Conservation (phyloP, 2,113 vertebrate genomes). For the Daubentonia madagascariensis region DNA sequence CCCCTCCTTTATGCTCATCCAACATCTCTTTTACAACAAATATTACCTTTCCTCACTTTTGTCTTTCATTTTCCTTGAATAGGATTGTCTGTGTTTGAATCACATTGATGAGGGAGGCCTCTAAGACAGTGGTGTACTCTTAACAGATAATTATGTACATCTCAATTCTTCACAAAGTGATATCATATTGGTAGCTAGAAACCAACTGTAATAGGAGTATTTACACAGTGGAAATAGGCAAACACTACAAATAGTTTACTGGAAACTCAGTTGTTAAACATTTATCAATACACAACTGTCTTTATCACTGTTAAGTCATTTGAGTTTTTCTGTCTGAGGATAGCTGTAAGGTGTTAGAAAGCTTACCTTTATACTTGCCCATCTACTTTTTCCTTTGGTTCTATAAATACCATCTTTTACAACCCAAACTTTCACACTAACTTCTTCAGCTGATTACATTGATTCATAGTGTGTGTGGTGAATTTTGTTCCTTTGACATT, state of each 20-base stretch:
- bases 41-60: not conserved
- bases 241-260: not conserved
- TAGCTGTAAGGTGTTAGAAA: not conserved
- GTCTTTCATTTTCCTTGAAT: not conserved
- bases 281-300: not conserved
- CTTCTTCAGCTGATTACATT: not conserved
- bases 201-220: not conserved
- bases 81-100: not conserved
- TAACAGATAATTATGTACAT: not conserved
- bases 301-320: not conserved
- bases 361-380: not conserved
- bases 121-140: not conserved
- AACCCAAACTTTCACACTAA: not conserved
- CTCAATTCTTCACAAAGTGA: not conserved
- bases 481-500: not conserved
- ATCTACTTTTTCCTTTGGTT: not conserved
- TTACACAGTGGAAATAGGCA: not conserved
- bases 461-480: not conserved
- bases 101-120: not conserved
- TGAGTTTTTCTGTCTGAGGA: not conserved
- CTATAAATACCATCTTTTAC: not conserved
- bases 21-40: not conserved
- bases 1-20: not conserved
- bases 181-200: not conserved
- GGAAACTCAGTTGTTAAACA: not conserved